Base-by-base conservation (phyloP, 1,140 invertebrate species). In the Zaprionus capensis region DNA sequence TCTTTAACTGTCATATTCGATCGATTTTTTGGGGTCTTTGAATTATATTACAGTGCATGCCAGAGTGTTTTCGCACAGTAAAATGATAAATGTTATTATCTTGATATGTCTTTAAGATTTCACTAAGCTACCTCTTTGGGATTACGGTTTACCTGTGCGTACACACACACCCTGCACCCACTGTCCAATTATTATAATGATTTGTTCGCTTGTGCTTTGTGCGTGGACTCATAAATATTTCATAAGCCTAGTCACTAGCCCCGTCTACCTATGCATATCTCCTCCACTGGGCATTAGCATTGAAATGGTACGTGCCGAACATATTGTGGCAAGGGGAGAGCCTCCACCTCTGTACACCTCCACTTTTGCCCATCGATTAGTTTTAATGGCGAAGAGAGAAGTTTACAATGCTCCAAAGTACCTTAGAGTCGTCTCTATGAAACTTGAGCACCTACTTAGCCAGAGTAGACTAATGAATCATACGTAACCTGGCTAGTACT, bases 181-280 rank as follows among this genome's bases (percentile, higher is more conserved):
- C 66, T 63, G 72, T 31, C 77, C 80, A 80, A 87, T 87, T 86
- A 86, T 72, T 70, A 82, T 80, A 72, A 80, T 74, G 56, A 83
- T 71, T 71, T 71, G 71, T 49, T 71, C 31, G 53, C 46, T 0
- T 15, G n/a, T 58, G 46, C 9, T 34, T 57, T 63, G n/a, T 57
- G 31, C 28, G 26, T 71, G 38, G 24, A 49, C 65, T 87, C 77
- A 83, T 83, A 69, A 83, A 84, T 87, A 87, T 87, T 88, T 81
- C 65, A 88, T 88, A 61, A 65, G 62, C 44, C 17, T 22, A 63
- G 20, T 49, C 41, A 11, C 31, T 34, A 34, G 57, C 15, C 20
- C 22, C 36, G 64, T 51, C 59, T 31, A 61, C 59, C 62, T 67
- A 69, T 56, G 49, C 46, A 62, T n/a, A 49, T 49, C n/a, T 49